Evolutionary conservation across 2,797 vertebrate species (phyloP).

Genomic region (Alcedo atthis): DNA sequence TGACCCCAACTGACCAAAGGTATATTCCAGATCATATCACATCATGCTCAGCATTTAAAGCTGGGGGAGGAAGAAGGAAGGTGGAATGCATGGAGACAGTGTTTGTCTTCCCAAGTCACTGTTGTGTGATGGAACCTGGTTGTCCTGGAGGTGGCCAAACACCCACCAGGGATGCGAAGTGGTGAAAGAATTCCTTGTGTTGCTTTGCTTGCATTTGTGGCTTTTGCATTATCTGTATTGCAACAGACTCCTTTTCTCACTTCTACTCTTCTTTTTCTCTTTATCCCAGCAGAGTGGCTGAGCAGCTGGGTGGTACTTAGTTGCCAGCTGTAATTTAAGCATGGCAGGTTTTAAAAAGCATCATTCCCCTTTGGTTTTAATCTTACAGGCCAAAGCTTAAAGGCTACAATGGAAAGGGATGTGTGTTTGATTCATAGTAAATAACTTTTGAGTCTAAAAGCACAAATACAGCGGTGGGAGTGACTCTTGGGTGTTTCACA

Average conservation of each 20-base stretch:
- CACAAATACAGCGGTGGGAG: neutral
- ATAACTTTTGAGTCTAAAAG: neutral
- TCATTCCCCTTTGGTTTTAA: neutral
- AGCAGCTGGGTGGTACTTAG: neutral
- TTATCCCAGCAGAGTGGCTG: neutral
- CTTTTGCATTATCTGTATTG: too few species aligned
- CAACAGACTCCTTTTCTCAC: too few species aligned
- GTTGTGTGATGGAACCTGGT: too few species aligned
- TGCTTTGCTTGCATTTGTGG: too few species aligned
- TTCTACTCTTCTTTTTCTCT: too few species aligned
- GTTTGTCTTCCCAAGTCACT: too few species aligned
- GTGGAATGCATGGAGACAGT: too few species aligned
- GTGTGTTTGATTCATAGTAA: neutral
- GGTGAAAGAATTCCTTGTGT: too few species aligned
- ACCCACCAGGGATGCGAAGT: too few species aligned
- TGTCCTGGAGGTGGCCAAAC: too few species aligned
- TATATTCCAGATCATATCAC: neutral
- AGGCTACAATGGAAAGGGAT: neutral
- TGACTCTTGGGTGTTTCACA: neutral
- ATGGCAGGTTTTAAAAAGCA: neutral
- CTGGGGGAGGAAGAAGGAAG: too few species aligned
- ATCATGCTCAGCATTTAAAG: neutral
- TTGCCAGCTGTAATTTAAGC: neutral
- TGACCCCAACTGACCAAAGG: neutral
- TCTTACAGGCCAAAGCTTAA: neutral